These are phyloP conservation scores for Orchestia grillus DNA, from an alignment of 1,140 invertebrate genomes.

Conservation along the genomic window DNA sequence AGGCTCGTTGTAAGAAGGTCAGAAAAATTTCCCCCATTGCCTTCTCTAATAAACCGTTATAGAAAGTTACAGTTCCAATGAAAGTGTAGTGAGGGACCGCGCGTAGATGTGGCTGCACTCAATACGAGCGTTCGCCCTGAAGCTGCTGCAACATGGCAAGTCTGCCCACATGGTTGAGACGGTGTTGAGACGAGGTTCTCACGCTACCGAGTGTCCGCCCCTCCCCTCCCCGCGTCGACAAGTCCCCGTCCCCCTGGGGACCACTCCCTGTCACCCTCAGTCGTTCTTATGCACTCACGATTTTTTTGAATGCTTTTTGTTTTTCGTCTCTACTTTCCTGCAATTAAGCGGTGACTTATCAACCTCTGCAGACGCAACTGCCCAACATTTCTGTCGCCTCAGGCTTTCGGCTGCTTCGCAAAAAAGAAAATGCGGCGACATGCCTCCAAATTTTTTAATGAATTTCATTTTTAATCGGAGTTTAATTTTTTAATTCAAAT, in stretches of 20 bases:
- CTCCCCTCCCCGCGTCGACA: too few relatives aligned
- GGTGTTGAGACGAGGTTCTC: slow-evolving; percentile 13
- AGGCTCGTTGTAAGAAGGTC: not conserved
- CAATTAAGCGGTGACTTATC: slow-evolving; percentile 43
- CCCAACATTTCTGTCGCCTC: not conserved
- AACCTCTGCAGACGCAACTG: slow-evolving; percentile 9
- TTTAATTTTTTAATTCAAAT: not conserved
- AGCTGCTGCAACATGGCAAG: not conserved
- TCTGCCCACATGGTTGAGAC: not conserved
- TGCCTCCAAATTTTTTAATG: not conserved
- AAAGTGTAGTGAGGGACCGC: not conserved
- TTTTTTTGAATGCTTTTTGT: not conserved
- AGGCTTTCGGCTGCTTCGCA: not conserved
- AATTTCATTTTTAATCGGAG: not conserved
- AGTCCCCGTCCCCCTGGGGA: not conserved
- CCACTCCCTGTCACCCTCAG: not conserved
- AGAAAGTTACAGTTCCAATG: not conserved
- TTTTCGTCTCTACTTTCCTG: slow-evolving; percentile 19
- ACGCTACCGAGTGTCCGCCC: slow-evolving; percentile 26
- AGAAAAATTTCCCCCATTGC: not conserved
- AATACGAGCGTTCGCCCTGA: not conserved
- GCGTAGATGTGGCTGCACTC: too few relatives aligned
- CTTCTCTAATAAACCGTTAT: not conserved
- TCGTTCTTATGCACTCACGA: slow-evolving; percentile 56
- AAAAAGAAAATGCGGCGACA: not conserved